A percentile compares a stretch with the other conserved stretches of the same genome.
These are phyloP conservation scores for Motacilla tschutschensis DNA, from an alignment of 2,113 vertebrate genomes.

Conservation along the genomic window DNA sequence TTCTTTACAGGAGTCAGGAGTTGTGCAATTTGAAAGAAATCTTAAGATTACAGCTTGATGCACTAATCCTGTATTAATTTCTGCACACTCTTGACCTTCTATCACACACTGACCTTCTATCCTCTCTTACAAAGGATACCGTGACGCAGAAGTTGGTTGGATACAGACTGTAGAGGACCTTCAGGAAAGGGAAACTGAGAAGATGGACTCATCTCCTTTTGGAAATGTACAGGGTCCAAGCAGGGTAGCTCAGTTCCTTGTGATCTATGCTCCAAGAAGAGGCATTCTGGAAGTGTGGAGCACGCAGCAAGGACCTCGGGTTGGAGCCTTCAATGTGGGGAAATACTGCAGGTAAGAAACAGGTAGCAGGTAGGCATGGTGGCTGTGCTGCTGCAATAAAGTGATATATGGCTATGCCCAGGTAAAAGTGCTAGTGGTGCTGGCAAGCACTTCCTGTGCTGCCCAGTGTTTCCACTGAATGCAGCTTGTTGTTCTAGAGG, in stretches of 20 bases:
- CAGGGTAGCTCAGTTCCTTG: conserved; percentile 88
- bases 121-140: conserved; percentile 80
- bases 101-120: not conserved
- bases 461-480: not conserved
- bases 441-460: not conserved
- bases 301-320: conserved; percentile 91
- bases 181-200: conserved; percentile 82
- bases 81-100: not conserved
- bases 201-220: conserved; percentile 70
- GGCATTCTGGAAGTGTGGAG: conserved; percentile 97
- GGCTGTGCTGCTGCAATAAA: not conserved
- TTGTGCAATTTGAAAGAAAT: not conserved
- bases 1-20: not conserved
- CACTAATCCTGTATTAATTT: not conserved
- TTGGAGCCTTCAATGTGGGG: conserved; percentile 95
- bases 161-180: conserved; percentile 89
- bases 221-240: conserved; percentile 78
- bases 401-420: not conserved
- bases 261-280: conserved; percentile 92
- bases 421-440: not conserved
- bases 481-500: not conserved
- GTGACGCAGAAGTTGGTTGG: conserved; percentile 94
- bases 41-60: not conserved
- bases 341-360: conserved; percentile 89
- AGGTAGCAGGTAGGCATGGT: not conserved